Evolutionary conservation across 2,888 invertebrate genomes (phyloP).

Genomic region (Drosophila subsilvestris): DNA sequence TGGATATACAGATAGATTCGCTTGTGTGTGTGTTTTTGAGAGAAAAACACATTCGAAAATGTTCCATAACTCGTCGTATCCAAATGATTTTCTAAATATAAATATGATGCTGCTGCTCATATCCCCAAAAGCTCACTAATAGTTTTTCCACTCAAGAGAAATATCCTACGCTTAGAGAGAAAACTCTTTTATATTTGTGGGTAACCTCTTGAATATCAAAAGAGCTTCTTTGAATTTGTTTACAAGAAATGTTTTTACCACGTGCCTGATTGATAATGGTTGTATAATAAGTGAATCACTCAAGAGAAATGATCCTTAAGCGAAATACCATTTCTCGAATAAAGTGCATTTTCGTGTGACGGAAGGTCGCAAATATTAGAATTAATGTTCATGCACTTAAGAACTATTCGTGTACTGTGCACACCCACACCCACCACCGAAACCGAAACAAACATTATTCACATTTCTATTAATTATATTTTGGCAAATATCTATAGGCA

Average conservation of each 20-base stretch:
- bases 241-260: conserved; percentile 34
- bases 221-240: conserved; percentile 10
- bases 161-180: conserved; percentile 5
- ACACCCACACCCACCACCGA: conserved; percentile 40
- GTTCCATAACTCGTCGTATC: conserved; percentile 69
- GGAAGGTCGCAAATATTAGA: neutral
- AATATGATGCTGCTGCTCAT: conserved; percentile 73
- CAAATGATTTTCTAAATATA: conserved; percentile 75
- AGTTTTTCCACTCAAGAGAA: conserved; percentile 59
- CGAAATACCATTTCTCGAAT: conserved; percentile 4
- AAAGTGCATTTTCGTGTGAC: conserved; percentile 11
- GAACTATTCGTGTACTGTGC: conserved; percentile 31
- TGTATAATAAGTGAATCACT: conserved; percentile 31
- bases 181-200: neutral
- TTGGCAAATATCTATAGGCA: conserved; percentile 1
- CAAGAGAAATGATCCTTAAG: conserved; percentile 7
- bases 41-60: conserved; percentile 54
- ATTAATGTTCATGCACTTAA: conserved; percentile 31
- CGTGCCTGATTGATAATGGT: conserved; percentile 42
- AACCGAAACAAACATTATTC: conserved; percentile 32
- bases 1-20: conserved; percentile 14
- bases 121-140: conserved; percentile 31
- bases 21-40: conserved; percentile 13
- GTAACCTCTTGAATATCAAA: neutral
- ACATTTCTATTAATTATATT: conserved; percentile 32